phyloP scores from a whole-genome alignment of 2,113 vertebrate species.

The Tichodroma muraria region DNA sequence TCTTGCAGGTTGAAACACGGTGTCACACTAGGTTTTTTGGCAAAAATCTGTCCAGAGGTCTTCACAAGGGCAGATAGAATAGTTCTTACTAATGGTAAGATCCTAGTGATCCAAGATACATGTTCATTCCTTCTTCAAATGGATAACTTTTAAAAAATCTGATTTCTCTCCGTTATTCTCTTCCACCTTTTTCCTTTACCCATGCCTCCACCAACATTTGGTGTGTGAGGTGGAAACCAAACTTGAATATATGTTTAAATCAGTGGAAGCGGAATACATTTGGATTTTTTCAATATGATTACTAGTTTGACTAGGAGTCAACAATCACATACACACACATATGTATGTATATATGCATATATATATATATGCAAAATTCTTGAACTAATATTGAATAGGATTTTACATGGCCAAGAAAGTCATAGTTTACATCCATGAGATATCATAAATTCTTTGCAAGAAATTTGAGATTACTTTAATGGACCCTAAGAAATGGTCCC shows the following conservation, averaged over 20 bases:
- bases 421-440: not conserved
- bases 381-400: not conserved
- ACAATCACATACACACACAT: too few relatives aligned
- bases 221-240: not conserved
- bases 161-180: not conserved
- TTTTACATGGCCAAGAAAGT: not conserved
- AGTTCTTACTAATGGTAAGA: not conserved
- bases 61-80: not conserved
- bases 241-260: not conserved
- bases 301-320: not conserved
- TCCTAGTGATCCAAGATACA: not conserved
- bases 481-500: not conserved
- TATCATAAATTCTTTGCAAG: not conserved
- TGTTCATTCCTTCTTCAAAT: not conserved
- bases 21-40: not conserved
- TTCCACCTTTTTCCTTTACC: accelerated
- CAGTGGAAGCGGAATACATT: accelerated
- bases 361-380: not conserved
- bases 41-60: not conserved
- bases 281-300: not conserved
- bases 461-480: not conserved
- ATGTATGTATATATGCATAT: too few relatives aligned
- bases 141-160: accelerated
- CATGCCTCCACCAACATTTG: not conserved
- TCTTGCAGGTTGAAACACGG: not conserved